Percentiles rank a stretch among this genome's conserved stretches.
These are phyloP conservation scores for Sphaeramia orbicularis DNA, from an alignment of 2,797 vertebrate species.

Conservation along the genomic window DNA sequence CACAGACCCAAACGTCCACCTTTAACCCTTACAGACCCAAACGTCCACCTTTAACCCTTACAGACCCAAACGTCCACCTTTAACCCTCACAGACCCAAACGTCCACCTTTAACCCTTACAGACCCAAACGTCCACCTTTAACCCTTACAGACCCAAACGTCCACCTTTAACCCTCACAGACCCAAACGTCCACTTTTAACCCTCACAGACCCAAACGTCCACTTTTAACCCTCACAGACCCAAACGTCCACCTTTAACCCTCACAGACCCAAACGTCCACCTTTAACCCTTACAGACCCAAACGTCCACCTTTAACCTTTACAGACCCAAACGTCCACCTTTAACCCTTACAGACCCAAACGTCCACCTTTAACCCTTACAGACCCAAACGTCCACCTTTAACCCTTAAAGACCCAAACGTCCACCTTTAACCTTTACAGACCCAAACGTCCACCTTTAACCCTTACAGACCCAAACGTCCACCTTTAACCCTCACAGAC, in stretches of 20 bases:
- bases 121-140: constrained; percentile 2
- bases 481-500: no score
- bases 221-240: constrained; percentile 3
- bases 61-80: constrained; percentile 5
- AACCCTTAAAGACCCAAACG: constrained; percentile 5
- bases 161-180: no score
- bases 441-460: constrained; percentile 6
- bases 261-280: constrained; percentile 5
- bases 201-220: constrained; percentile 5
- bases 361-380: no score
- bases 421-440: no score
- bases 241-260: constrained; percentile 8
- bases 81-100: constrained; percentile 2
- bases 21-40: constrained; percentile 2
- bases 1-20: constrained; percentile 5
- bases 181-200: constrained; percentile 6
- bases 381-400: constrained; percentile 5
- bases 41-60: no score
- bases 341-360: constrained; percentile 5
- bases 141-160: constrained; percentile 7
- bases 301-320: no score
- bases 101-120: no score
- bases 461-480: constrained; percentile 5
- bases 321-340: constrained; percentile 2
- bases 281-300: constrained; percentile 2